Evolutionary conservation across 2,888 invertebrate species (phyloP).

Genomic region (Nomada fucata): DNA sequence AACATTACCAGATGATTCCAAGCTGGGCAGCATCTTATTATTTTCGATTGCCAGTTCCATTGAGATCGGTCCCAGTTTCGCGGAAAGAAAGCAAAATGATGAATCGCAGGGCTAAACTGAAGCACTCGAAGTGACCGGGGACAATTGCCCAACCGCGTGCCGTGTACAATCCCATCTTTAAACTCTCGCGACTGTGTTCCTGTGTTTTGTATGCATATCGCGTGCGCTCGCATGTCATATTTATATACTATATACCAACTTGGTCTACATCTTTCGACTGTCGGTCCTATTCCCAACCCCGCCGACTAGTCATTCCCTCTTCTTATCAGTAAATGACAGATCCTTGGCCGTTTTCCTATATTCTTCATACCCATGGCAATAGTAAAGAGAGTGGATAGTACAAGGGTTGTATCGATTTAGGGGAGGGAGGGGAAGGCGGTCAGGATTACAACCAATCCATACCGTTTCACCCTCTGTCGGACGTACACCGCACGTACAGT

Average conservation of each 20-base stretch:
- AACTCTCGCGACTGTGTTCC: slow-evolving; percentile 39
- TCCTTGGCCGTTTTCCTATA: slow-evolving; percentile 68
- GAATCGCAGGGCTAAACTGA: background rate
- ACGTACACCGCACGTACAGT: slow-evolving; percentile 63
- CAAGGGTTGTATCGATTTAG: slow-evolving; percentile 75
- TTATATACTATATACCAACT: slow-evolving; percentile 45
- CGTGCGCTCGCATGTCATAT: slow-evolving; percentile 36
- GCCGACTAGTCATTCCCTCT: slow-evolving; percentile 47
- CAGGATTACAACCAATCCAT: slow-evolving; percentile 66
- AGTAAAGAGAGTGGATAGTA: slow-evolving; percentile 81
- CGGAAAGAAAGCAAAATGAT: background rate
- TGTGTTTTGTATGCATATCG: slow-evolving; percentile 40
- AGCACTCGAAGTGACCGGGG: background rate
- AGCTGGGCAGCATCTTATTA: background rate
- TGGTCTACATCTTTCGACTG: slow-evolving; percentile 56
- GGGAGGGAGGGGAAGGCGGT: slow-evolving; percentile 64
- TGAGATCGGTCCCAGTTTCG: background rate
- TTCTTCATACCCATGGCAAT: slow-evolving; percentile 77
- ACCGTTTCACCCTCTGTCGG: slow-evolving; percentile 70
- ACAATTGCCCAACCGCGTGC: background rate
- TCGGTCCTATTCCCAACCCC: slow-evolving; percentile 46
- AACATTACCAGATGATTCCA: no score
- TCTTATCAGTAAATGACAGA: slow-evolving; percentile 70
- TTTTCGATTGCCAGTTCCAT: background rate
- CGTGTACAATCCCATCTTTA: slow-evolving; percentile 32